Conservation (phyloP, 2,888 invertebrate genomes). For the Acronicta leporina region DNA sequence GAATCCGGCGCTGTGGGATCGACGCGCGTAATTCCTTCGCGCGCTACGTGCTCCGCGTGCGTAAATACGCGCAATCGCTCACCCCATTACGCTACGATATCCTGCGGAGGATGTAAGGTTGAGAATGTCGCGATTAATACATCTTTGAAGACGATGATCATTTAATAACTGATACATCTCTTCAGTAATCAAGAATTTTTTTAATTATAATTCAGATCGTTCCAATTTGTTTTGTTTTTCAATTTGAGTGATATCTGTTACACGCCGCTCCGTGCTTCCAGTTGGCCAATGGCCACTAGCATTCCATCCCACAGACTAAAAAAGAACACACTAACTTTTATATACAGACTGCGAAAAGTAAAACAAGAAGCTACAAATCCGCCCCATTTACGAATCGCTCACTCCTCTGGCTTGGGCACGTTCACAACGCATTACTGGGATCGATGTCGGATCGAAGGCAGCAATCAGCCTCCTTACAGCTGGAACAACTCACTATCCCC, state of each 20-base stretch:
- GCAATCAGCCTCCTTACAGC: slow-evolving; percentile 75
- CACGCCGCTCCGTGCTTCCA: too few species aligned
- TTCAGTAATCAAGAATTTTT: too few species aligned
- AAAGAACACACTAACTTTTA: too few species aligned
- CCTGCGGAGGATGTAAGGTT: slow-evolving; percentile 23
- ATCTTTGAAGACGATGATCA: too few species aligned
- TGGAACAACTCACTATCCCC: slow-evolving; percentile 62
- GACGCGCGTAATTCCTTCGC: slow-evolving; percentile 85
- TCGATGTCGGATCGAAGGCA: slow-evolving; percentile 82
- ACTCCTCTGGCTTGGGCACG: slow-evolving; percentile 6
- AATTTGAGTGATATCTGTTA: too few species aligned
- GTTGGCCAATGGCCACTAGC: too few species aligned
- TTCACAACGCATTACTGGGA: slow-evolving; percentile 68
- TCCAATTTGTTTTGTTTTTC: too few species aligned
- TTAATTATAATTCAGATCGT: too few species aligned
- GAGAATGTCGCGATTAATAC: slow-evolving; percentile 21
- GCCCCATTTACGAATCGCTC: slow-evolving; percentile 6
- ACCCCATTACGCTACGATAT: slow-evolving; percentile 76
- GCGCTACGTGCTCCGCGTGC: slow-evolving; percentile 82
- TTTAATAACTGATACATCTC: too few species aligned
- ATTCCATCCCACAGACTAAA: too few species aligned
- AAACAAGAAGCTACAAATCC: background rate
- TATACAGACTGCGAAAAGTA: background rate
- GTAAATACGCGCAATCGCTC: slow-evolving; percentile 78
- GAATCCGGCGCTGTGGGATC: slow-evolving; percentile 79